Evolutionary conservation across 2,797 vertebrate species (phyloP).

Genomic region (Hephaestus fuliginosus): DNA sequence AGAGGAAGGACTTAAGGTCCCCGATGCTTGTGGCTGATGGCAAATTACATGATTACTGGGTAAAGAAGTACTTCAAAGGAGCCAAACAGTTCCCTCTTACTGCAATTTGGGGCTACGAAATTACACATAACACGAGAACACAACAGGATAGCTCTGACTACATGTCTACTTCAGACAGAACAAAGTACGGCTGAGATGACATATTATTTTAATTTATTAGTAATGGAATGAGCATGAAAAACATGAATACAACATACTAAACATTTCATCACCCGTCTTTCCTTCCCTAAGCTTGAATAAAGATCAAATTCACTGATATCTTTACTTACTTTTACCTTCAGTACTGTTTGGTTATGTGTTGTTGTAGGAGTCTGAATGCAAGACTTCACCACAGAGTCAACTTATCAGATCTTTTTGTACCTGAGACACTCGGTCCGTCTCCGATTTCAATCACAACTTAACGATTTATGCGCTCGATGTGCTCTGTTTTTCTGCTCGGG

Average conservation of each 20-base stretch:
- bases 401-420: not conserved
- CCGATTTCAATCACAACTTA: not conserved
- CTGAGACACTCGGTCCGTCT: not conserved
- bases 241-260: not conserved
- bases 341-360: too few species aligned
- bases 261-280: not conserved
- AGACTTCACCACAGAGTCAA: not conserved
- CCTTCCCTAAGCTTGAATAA: not conserved
- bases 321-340: not conserved
- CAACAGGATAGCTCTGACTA: not conserved
- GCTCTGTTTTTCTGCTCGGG: conserved; percentile 1
- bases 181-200: not conserved
- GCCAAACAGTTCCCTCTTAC: conserved; percentile 15
- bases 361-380: too few species aligned
- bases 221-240: not conserved
- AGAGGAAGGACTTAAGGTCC: not conserved
- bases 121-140: not conserved
- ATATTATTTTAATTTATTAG: not conserved
- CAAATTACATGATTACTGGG: conserved; percentile 48
- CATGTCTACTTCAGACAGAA: conserved; percentile 2
- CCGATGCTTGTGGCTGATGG: conserved; percentile 21
- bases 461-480: not conserved
- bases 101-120: conserved; percentile 20
- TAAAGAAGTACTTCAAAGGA: conserved; percentile 45
- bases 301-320: not conserved